Evolutionary conservation across 2,113 vertebrate genomes (phyloP).

Genomic region (Egretta garzetta): DNA sequence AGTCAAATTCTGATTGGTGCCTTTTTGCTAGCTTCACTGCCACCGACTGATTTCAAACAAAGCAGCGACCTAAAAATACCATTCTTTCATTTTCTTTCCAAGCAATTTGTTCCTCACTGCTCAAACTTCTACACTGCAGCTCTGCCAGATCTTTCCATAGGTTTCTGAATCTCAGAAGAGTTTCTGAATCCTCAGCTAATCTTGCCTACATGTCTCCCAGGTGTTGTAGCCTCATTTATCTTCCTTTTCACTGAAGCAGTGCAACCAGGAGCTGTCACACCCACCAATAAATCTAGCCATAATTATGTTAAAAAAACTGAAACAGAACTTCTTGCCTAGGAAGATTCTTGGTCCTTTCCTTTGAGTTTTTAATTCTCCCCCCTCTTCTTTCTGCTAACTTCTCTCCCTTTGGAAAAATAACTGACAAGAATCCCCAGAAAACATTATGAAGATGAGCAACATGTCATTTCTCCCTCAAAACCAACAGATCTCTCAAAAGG

Average conservation of each 20-base stretch:
- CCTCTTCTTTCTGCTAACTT: not conserved
- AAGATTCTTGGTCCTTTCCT: not conserved
- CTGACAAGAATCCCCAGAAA: constrained; percentile 50
- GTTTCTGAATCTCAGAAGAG: constrained; percentile 39
- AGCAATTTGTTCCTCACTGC: not conserved
- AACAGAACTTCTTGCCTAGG: constrained; percentile 11
- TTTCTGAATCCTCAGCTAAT: constrained; percentile 52
- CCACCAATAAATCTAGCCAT: constrained; percentile 65
- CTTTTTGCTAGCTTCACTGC: not conserved
- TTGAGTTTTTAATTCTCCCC: not conserved
- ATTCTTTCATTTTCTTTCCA: not conserved
- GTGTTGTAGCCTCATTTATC: constrained; percentile 59
- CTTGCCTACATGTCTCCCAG: constrained; percentile 33
- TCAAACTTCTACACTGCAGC: not conserved
- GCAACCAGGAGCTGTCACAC: constrained; percentile 15
- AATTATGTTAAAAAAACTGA: constrained; percentile 45
- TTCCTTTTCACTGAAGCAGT: constrained; percentile 57
- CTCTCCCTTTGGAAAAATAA: constrained; percentile 14
- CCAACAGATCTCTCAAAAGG: constrained; percentile 26
- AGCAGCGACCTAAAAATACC: not conserved
- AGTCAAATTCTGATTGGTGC: not conserved
- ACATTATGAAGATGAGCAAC: constrained; percentile 31
- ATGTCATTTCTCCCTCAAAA: constrained; percentile 59
- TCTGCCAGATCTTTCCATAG: constrained; percentile 7
- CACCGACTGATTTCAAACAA: not conserved